Base-by-base conservation (phyloP, 2,888 invertebrate genomes). In the Erebia aethiops region DNA sequence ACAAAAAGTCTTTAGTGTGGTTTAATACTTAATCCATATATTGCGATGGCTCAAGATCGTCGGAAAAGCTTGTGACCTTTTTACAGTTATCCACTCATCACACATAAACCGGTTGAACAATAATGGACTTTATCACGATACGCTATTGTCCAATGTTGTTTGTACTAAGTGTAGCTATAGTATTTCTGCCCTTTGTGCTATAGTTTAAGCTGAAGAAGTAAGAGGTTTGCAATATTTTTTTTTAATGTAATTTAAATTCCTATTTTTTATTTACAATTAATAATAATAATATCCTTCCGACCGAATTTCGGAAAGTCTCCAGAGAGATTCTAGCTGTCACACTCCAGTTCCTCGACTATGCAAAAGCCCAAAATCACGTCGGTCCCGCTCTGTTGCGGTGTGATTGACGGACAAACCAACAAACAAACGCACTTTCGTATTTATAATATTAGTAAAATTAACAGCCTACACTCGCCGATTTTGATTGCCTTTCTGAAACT, bases 61-160 rank as follows among this genome's bases (percentile, higher is more conserved):
- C 26, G 43, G 58, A 58, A 66, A 52, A 56, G 7, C 58, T n/a
- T 49, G 58, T 54, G 67, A 67, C 58, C 67, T 67, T 58, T 62
- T 58, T 67, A 67, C 67, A 49, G 46, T 67, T 58, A 58, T 2
- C 11, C 49, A 58, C 49, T 67, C 49, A 58, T 67, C 49, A 26
- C 43, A 56, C 5, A 43, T 65, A 43, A 18, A 21, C 10, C n/a
- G 54, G 18, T 43, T 54, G 56, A 18, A 43, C 18, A 5, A 65
- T 21, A 43, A 43, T 56, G 35, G 10, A 41, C 54, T 65, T 52
- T 65, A 65, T 21, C 1, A 3, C 9, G 4, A 56, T 14, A 18
- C 14, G 1, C 4, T 70, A 56, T 41, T 10, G 60, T n/a, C 18
- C 46, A 54, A 13, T 16, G 9, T 62, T 66, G 14, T 16, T 43